These are phyloP conservation scores for Sabatieria punctata DNA, from an alignment of 2,888 invertebrate species.

Conservation along the genomic window DNA sequence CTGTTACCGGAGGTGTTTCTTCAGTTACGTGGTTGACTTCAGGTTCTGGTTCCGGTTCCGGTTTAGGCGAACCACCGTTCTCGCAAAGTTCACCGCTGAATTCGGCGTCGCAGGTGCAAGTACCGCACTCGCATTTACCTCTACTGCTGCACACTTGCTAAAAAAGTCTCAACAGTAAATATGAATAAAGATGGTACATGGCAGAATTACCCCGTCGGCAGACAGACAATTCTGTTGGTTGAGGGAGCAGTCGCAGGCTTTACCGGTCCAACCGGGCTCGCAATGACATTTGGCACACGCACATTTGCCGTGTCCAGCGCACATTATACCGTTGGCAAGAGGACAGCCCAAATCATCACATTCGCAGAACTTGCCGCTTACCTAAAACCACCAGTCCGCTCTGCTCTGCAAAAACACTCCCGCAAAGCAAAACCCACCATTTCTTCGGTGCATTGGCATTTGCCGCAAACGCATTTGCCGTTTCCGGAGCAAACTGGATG, in stretches of 20 bases:
- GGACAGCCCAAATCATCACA: conserved; percentile 23
- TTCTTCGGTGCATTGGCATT: conserved; percentile 18
- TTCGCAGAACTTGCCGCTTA: conserved; percentile 23
- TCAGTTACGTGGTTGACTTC: too few relatives aligned
- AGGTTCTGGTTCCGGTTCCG: too few relatives aligned
- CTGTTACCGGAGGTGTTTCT: too few relatives aligned
- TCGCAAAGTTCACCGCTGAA: too few relatives aligned
- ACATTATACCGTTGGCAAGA: conserved; percentile 16
- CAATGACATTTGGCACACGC: conserved; percentile 11
- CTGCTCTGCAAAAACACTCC: not conserved
- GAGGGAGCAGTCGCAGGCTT: not conserved
- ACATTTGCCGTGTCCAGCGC: conserved; percentile 22
- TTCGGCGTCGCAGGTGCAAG: too few relatives aligned
- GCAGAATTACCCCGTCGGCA: too few relatives aligned
- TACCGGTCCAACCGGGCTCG: not conserved
- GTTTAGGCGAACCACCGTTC: too few relatives aligned
- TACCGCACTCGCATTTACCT: too few relatives aligned
- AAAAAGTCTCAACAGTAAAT: too few relatives aligned
- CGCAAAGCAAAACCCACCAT: conserved; percentile 9
- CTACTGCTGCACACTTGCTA: too few relatives aligned
- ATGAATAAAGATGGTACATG: too few relatives aligned
- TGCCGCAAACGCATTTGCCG: conserved; percentile 24
- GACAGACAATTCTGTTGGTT: too few relatives aligned
- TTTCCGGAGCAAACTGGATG: conserved; percentile 16
- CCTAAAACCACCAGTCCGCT: conserved; percentile 11